Conservation (phyloP, 2,113 vertebrate genomes). For the Brachyhypopomus occidentalis region DNA sequence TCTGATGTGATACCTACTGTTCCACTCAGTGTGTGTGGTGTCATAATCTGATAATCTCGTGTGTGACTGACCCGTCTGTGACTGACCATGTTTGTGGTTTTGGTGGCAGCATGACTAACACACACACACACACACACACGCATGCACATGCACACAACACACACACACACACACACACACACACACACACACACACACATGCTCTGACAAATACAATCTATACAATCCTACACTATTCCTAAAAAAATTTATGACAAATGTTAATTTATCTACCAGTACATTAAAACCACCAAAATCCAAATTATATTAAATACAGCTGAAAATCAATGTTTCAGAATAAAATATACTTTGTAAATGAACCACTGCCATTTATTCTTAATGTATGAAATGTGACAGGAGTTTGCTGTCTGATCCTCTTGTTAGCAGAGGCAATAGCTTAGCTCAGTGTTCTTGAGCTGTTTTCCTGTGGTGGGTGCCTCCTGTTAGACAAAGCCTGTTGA, state of each 20-base stretch:
- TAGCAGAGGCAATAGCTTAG: neutral
- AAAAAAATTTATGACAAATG: no score
- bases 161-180: no score
- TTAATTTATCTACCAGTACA: neutral
- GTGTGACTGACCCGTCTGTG: neutral
- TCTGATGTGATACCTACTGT: neutral
- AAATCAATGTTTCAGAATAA: no score
- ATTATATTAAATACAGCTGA: no score
- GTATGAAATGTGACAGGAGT: neutral
- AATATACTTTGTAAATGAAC: neutral
- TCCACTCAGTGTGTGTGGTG: neutral
- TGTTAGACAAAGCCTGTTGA: constrained; percentile 39
- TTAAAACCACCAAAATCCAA: neutral
- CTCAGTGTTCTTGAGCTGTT: neutral
- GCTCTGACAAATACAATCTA: no score
- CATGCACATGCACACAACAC: neutral
- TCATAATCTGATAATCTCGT: neutral
- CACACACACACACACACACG: neutral
- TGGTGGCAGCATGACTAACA: no score
- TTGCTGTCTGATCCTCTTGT: neutral
- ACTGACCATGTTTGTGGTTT: neutral
- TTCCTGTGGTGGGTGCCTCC: neutral
- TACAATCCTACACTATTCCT: no score
- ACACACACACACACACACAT: neutral
- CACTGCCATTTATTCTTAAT: neutral